Evolutionary conservation across 2,797 vertebrate genomes (phyloP), one percentile per base, ranked within the genome.

Genomic region (Coregonus suidteri): DNA sequence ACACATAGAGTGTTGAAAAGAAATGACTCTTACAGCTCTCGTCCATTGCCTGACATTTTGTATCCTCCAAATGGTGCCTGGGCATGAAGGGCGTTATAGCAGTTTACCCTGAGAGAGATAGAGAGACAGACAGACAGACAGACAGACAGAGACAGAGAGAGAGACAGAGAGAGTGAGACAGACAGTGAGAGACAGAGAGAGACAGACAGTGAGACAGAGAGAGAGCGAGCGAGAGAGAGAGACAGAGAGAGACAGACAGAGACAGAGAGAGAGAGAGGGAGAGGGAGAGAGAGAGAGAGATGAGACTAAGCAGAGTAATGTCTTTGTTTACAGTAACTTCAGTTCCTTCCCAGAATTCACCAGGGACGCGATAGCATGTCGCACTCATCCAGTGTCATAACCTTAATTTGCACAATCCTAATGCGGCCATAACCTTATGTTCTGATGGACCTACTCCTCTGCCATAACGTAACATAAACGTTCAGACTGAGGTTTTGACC

Each of bases 31-130:
- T 93, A 98, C 97, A 98, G 93, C 90, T 99, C 98, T 94, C 97
- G 92, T 88, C 98, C 98, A 0, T 96, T 96, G 86, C 97, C 98
- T 35, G 97, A 99, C 97, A 98, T 98, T 90, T 99, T 97, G 84
- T 94, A 97, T 35, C 98, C 97, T 81, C 98, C 97, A 25, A 99
- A 99, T 0, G 98, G 96, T 77, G 95, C 90, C 85, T 99, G 96
- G 65, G 94, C 95, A 13, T 98, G 97, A 64, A 98, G 94, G 0
- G 96, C 96, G 0, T 99, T 99, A 87, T 98, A 98, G 87, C 97
- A 99, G 93, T 99, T 99, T 88, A 99, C 94, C 97, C 97, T 99
- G 20, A 56, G 84, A 66, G 78, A 73, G 82, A 89, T 30, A 78
- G 25, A 66, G 30, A 65, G 14, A 47, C 13, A 37, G 37, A 25